These are phyloP conservation scores for Arge pagana DNA, from an alignment of 2,888 invertebrate species.

Conservation along the genomic window DNA sequence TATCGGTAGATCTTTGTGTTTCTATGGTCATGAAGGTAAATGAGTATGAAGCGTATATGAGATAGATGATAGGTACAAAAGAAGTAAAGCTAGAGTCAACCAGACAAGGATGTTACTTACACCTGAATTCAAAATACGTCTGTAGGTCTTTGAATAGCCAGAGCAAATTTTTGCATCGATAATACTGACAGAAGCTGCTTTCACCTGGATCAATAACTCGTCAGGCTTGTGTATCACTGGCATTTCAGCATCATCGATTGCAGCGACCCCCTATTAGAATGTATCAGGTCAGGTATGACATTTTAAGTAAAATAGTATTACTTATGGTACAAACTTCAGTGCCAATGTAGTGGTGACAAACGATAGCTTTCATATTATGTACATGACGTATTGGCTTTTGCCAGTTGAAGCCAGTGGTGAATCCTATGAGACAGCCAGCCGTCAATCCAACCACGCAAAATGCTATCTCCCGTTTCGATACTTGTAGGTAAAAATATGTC, in stretches of 20 bases:
- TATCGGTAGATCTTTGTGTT: conserved; percentile 60
- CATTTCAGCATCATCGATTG: conserved; percentile 62
- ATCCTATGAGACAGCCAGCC: conserved; percentile 57
- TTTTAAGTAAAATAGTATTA: too few species aligned
- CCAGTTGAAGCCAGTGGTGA: conserved; percentile 53
- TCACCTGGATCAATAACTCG: conserved; percentile 66
- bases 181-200: conserved; percentile 65
- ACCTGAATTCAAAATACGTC: conserved; percentile 54
- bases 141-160: conserved; percentile 62
- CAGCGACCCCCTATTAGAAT: conserved; percentile 59
- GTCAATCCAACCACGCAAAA: conserved; percentile 58
- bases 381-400: conserved; percentile 45
- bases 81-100: not conserved
- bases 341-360: conserved; percentile 59
- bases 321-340: conserved; percentile 52
- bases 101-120: conserved; percentile 39
- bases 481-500: conserved; percentile 42
- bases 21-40: conserved; percentile 46
- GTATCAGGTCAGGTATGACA: not conserved
- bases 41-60: conserved; percentile 2
- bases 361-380: conserved; percentile 60
- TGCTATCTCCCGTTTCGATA: conserved; percentile 56
- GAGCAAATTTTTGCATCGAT: conserved; percentile 65
- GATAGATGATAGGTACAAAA: conserved; percentile 12
- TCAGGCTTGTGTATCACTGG: conserved; percentile 61